Base-by-base conservation (phyloP, 2,113 vertebrate species). In the Oreocharis arfaki region DNA sequence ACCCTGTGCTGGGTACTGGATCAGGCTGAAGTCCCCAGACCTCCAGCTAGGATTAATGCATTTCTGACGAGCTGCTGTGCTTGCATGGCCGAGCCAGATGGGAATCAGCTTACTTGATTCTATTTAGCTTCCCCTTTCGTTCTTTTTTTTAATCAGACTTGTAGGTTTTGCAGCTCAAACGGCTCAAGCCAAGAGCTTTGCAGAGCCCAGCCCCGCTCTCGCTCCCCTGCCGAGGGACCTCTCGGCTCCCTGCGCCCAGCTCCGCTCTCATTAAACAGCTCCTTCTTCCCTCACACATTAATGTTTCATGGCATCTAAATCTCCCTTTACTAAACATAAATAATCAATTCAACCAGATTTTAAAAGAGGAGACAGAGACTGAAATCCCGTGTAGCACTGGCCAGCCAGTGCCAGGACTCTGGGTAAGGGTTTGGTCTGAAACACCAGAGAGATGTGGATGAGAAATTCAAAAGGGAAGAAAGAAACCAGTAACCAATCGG, bases 401-500 rank as follows among this genome's bases (percentile, higher is more conserved):
- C 42, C 33, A 22, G 64, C 3, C 37, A 19, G 19, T 21, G 33
- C 39, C 37, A 22, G 30, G 33, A 7, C 30, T 27, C 6, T 7
- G 24, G 33, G 20, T 3, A 10, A 33, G 42, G 55, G 28, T 13
- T 55, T 82, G 56, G 11, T 13, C 20, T 64, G 8, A 77, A 89
- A 42, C 9, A 37, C 4, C 68, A 23, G 57, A n/a, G 59, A 37
- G 33, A 52, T 13, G 32, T 17, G 12, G 12, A 2, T 4, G 16
- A 42, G 30, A 35, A 64, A 82, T 10, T 32, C 11, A 7, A 60
- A 81, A 37, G 3, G 13, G 33, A 39, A n/a, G 11, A 4, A 28
- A 9, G n/a, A 27, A 53, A 3, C 1, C 30, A n/a, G n/a, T 1
- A 1, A 68, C 6, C 3, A 19, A 1, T 1, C 1, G 12, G 11